Base-by-base conservation (phyloP, 2,888 invertebrate genomes). In the Epinotia brunnichana region DNA sequence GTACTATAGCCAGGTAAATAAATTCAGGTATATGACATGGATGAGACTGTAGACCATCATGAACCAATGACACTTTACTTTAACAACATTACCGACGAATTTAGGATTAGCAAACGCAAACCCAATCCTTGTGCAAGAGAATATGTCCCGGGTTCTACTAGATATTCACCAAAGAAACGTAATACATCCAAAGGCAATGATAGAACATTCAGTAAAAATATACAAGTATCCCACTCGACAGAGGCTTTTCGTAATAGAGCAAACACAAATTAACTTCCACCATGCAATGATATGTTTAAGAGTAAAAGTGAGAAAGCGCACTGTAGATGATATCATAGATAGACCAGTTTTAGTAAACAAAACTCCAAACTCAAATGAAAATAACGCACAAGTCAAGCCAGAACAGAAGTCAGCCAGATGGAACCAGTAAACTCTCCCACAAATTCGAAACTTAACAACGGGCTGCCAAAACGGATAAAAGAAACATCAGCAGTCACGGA, bases 91-190 rank as follows among this genome's bases (percentile, higher is more conserved):
- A 73, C 73, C 2, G 68, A 73, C 19, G 57, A 80, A 53, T 69
- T 81, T 3, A 76, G 78, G 44, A 83, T 83, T n/a, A n/a, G n/a
- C n/a, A n/a, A n/a, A 60, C 88, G 83, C 73, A 87, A 84, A 78
- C 77, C 90, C 17, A 87, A 91, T 78, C 90, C 90, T 5, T 67
- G 82, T 41, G 87, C 87, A 0, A 13, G 76, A 3, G 87, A 85
- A 74, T 91, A 90, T 74, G 74, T 82, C 39, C 89, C 90, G 4
- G 81, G 74, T 70, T 29, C 29, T 70, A 13, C 59, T 35, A 53
- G 59, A 64, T 29, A 3, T n/a, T 54, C 53, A 64, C 9, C 73
- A 75, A 69, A 54, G 56, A 71, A 71, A 71, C 29, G 62, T 44
- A 48, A 61, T 44, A 13, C 5, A 3, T 21, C 7, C 3, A 10